Evolutionary conservation across 2,113 vertebrate genomes (phyloP), one percentile per base, ranked within the genome.

Genomic region (Hypomesus transpacificus): DNA sequence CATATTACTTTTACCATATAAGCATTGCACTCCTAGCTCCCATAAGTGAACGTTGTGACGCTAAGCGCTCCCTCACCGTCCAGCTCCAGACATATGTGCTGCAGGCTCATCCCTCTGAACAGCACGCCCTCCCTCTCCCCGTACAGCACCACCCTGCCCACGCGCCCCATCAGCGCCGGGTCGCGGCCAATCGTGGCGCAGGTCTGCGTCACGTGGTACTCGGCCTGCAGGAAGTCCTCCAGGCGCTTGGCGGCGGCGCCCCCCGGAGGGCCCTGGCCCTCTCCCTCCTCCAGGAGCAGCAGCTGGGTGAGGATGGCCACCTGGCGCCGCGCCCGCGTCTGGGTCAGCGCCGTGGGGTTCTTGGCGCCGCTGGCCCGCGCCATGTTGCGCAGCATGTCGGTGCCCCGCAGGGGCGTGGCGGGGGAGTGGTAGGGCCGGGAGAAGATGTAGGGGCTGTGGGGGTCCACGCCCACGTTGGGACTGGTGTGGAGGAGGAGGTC

Each of bases 81-180:
- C 70, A 93, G 73, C 80, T 93, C 92, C 0, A 93, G 88, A 67
- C 92, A 93, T 84, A 93, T 92, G 82, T 92, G 88, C 77, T 93
- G 91, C 64, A 93, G 78, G 67, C 90, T 93, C 91, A 92, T 92
- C 3, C 92, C 92, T 67, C 89, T 80, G 80, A 93, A 93, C 20
- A 92, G 85, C 22, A 92, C 91, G 0, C 92, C 92, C 34, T 93
- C 90, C 63, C 58, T 86, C 77, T 93, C 91, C 46, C 91, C 92
- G 13, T 91, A 92, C 1, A 93, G 88, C 56, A 93, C 86, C 2
- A 93, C 92, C 0, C 92, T 85, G 9, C 89, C 91, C 69, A 93
- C 91, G 0, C 88, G 84, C n/a, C 89, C 87, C 90, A 92, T 91
- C 78, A 93, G 84, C 0, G 80, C 85, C 0, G 89, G 90, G 74